These are phyloP conservation scores for Rhea americana DNA, from an alignment of 2,113 vertebrate genomes.

Conservation along the genomic window DNA sequence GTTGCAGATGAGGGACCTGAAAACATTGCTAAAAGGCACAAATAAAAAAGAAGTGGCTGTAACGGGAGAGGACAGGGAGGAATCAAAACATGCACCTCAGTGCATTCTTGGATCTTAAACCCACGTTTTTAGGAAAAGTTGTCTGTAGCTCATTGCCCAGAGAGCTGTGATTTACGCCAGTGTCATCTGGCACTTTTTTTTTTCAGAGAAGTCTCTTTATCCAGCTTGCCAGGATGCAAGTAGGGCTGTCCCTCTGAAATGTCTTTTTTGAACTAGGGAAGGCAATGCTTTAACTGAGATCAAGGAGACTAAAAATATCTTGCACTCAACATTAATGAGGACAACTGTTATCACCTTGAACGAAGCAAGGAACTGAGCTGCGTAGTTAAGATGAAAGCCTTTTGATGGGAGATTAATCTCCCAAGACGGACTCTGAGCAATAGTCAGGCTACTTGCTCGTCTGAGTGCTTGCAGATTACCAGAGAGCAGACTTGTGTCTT, in stretches of 20 bases:
- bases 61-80: fast-evolving
- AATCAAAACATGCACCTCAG: not conserved
- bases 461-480: not conserved
- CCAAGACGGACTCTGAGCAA: not conserved
- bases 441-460: not conserved
- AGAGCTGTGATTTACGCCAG: not conserved
- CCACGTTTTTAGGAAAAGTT: not conserved
- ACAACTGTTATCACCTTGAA: not conserved
- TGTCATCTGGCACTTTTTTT: not conserved
- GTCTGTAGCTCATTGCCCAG: not conserved
- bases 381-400: not conserved
- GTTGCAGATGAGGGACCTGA: not conserved
- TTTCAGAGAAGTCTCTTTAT: not conserved
- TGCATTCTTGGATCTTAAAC: not conserved
- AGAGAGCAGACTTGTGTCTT: not conserved
- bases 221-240: not conserved
- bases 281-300: not conserved
- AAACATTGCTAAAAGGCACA: not conserved
- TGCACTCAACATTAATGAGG: not conserved
- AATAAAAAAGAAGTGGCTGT: not conserved
- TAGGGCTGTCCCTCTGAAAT: not conserved
- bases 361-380: not conserved
- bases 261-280: not conserved
- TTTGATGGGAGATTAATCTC: not conserved
- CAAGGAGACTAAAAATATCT: not conserved